Base-by-base conservation (phyloP, 2,888 invertebrate genomes). In the Proisotoma minuta region DNA sequence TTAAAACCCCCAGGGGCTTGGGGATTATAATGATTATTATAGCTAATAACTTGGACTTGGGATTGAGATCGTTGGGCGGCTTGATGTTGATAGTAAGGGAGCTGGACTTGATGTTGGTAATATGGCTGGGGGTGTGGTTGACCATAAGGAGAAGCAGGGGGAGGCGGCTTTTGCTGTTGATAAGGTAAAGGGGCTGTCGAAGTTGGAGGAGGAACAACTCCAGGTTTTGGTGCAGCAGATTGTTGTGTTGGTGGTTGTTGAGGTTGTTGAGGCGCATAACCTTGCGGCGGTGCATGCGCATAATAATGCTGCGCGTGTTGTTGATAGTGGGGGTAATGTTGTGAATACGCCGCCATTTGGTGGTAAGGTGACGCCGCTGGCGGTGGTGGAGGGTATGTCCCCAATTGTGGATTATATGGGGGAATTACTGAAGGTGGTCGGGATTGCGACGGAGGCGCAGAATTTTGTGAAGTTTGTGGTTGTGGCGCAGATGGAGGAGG, bases 371-470 rank as follows among this genome's bases (percentile, higher is more conserved):
- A 34, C 63, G 66, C 10, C 57, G 65, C 22, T 66, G 66, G 15
- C 57, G 63, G 27, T 47, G 61, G 29, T 63, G 49, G 20, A 56
- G 26, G 65, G 53, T 69, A 68, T 22, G 59, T 53, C 3, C 65
- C 47, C 29, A 29, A 57, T 1, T 69, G 66, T 4, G 71, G 71
- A 54, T 70, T 71, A 43, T 73, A 73, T 28, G 71, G 70, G 27
- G 73, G 71, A 22, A 73, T 73, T 4, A 70, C 66, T 22, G 72
- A 71, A 27, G 60, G 63, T 29, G 68, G 65, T 57, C 71, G 63
- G 23, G 43, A 12, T n/a, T 57, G 12, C 4, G 47, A 27, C 5
- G 54, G 52, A 20, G 34, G 8, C 8, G 34, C 8, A 34, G 34
- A 34, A 34, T 20, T n/a, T n/a, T 20, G n/a, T n/a, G n/a, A 15